A percentile compares a stretch with the other conserved stretches of the same genome.
Evolutionary conservation across 2,797 vertebrate genomes (phyloP).

Genomic region (Cheirogaleus major): DNA sequence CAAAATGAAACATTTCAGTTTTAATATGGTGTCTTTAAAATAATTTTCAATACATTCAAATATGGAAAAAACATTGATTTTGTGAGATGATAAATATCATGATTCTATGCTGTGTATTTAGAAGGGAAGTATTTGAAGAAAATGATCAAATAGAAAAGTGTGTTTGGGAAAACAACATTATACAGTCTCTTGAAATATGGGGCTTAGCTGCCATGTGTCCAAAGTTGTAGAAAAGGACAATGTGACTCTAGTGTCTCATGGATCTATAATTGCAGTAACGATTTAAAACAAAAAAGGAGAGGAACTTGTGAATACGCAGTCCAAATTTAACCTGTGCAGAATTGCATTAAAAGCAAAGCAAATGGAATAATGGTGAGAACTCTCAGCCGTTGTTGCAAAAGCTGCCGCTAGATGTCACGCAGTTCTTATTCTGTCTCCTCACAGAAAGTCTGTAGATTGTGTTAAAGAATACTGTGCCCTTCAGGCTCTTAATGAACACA

Average conservation of each 20-base stretch:
- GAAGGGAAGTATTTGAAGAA: background rate
- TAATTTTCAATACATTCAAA: slow-evolving; percentile 14
- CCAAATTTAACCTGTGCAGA: background rate
- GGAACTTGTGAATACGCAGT: background rate
- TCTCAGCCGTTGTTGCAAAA: background rate
- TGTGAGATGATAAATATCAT: background rate
- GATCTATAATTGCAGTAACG: background rate
- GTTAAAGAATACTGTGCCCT: background rate
- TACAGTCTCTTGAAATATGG: background rate
- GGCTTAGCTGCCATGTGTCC: accelerated
- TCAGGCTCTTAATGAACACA: background rate
- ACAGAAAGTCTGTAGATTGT: background rate
- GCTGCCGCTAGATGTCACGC: slow-evolving; percentile 74
- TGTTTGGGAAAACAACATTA: background rate
- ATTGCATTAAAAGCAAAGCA: background rate
- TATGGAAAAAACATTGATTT: background rate
- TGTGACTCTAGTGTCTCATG: background rate
- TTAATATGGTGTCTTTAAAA: background rate
- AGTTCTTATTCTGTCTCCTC: slow-evolving; percentile 27
- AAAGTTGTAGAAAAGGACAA: background rate
- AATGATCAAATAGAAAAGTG: background rate
- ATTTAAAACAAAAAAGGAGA: background rate
- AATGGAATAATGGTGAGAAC: background rate
- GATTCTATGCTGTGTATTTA: background rate
- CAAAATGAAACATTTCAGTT: slow-evolving; percentile 16